A percentile compares a stretch with the other conserved stretches of the same genome.
These are phyloP conservation scores for Nymphalis c-album DNA, from an alignment of 2,888 invertebrate species.

Conservation along the genomic window DNA sequence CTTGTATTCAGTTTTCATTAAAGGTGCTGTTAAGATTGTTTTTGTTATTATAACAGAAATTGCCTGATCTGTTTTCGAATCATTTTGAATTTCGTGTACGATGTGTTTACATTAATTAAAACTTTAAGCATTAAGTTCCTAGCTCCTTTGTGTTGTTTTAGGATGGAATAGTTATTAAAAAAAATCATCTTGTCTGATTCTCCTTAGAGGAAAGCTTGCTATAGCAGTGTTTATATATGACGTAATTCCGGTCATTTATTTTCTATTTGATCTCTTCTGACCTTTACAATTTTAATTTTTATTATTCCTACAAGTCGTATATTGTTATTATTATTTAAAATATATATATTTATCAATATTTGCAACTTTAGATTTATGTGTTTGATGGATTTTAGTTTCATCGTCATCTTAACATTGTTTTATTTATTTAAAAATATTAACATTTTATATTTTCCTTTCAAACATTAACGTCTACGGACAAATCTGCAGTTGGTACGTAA, in stretches of 20 bases:
- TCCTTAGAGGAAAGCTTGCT: conserved; percentile 17
- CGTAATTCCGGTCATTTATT: not conserved
- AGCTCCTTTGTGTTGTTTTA: conserved; percentile 19
- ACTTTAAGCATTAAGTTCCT: conserved; percentile 11
- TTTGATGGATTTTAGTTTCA: conserved; percentile 6
- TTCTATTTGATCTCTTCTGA: not conserved
- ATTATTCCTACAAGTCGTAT: not conserved
- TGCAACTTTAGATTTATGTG: not conserved
- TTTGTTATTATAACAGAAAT: conserved; percentile 19
- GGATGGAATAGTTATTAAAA: conserved; percentile 13
- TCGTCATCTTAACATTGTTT: conserved; percentile 3
- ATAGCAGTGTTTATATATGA: conserved; percentile 18
- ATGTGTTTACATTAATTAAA: conserved; percentile 19
- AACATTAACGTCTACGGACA: conserved; percentile 69
- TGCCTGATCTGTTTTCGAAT: conserved; percentile 27
- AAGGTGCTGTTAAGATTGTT: conserved; percentile 25
- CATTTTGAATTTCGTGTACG: conserved; percentile 24
- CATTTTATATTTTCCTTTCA: conserved; percentile 70
- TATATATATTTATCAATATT: not conserved
- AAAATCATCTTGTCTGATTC: not conserved
- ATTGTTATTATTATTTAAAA: not conserved
- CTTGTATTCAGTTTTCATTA: conserved; percentile 39
- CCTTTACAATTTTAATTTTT: not conserved
- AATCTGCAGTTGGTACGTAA: conserved; percentile 77
- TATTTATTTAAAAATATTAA: conserved; percentile 45